Percentiles rank a stretch among this genome's conserved stretches.
phyloP scores from a whole-genome alignment of 1,140 invertebrate genomes.

The Maconellicoccus hirsutus region DNA sequence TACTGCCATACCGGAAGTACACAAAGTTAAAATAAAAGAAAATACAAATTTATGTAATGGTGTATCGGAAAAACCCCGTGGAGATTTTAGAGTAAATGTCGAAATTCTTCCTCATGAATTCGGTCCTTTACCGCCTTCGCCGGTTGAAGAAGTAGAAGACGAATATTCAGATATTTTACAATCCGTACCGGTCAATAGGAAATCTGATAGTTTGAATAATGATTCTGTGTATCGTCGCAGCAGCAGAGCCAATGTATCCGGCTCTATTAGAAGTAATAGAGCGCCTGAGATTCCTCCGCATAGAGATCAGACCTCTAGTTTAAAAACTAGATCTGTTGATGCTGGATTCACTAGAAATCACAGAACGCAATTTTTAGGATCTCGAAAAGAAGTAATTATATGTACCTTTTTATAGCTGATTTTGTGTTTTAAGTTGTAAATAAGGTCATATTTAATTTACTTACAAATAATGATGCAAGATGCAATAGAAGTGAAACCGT shows the following conservation, averaged over 20 bases:
- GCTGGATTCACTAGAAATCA: constrained; percentile 40
- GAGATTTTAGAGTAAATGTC: constrained; percentile 31
- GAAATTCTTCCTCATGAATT: constrained; percentile 45
- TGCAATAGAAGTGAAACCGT: too few relatives aligned
- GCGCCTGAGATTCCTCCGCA: constrained; percentile 58
- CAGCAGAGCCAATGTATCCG: background rate
- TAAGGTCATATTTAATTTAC: too few relatives aligned
- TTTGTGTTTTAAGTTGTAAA: too few relatives aligned
- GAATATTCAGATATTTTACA: constrained; percentile 55
- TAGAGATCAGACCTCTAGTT: constrained; percentile 49
- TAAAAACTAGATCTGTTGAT: constrained; percentile 69
- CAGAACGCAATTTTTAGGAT: constrained; percentile 28
- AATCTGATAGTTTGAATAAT: constrained; percentile 12
- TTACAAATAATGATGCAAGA: too few relatives aligned
- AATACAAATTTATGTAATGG: constrained; percentile 2
- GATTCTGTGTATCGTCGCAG: constrained; percentile 6
- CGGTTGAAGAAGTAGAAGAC: constrained; percentile 59
- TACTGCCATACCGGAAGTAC: background rate
- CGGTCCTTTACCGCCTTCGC: constrained; percentile 63
- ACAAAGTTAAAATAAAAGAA: background rate
- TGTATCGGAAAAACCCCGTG: constrained; percentile 28
- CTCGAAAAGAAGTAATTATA: constrained; percentile 31
- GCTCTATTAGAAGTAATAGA: constrained; percentile 20
- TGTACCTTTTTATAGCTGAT: background rate
- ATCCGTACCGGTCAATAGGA: constrained; percentile 34